A percentile compares a stretch with the other conserved stretches of the same genome.
These are phyloP conservation scores for Gorsachius goisagi DNA, from an alignment of 2,113 vertebrate genomes.

Conservation along the genomic window DNA sequence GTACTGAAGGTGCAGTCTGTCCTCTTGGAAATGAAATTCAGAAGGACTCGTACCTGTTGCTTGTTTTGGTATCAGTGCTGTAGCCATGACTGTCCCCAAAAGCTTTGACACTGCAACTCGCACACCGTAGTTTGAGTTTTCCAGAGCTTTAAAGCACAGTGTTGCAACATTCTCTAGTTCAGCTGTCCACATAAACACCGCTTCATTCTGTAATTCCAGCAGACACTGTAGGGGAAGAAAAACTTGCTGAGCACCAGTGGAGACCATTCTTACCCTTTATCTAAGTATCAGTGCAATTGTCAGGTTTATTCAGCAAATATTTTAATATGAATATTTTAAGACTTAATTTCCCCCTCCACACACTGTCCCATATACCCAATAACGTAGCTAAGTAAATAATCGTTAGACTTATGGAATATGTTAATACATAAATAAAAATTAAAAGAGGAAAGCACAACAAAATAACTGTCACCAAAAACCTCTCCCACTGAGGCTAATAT, in stretches of 20 bases:
- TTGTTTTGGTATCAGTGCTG: slow-evolving; percentile 95
- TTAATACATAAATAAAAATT: neutral
- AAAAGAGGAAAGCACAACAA: neutral
- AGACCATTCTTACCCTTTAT: neutral
- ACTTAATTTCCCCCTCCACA: neutral
- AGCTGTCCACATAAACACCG: slow-evolving; percentile 98
- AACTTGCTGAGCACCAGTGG: neutral
- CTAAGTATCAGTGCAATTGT: neutral
- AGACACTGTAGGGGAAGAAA: slow-evolving; percentile 81
- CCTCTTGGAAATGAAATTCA: neutral
- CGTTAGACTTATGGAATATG: neutral
- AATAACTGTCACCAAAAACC: neutral
- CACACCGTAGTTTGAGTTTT: slow-evolving; percentile 97
- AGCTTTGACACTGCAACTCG: slow-evolving; percentile 95
- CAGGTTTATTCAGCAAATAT: neutral
- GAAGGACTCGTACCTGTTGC: slow-evolving; percentile 82
- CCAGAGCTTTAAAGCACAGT: slow-evolving; percentile 93
- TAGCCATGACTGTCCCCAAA: slow-evolving; percentile 95
- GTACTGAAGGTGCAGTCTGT: neutral
- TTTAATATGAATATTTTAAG: neutral
- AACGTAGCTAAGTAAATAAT: neutral
- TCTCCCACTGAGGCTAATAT: neutral
- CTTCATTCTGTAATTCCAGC: slow-evolving; percentile 96
- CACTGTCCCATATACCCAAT: neutral
- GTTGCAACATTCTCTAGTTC: slow-evolving; percentile 97